phyloP scores from a whole-genome alignment of 2,113 vertebrate genomes.

The cat (Felis catus) region DNA sequence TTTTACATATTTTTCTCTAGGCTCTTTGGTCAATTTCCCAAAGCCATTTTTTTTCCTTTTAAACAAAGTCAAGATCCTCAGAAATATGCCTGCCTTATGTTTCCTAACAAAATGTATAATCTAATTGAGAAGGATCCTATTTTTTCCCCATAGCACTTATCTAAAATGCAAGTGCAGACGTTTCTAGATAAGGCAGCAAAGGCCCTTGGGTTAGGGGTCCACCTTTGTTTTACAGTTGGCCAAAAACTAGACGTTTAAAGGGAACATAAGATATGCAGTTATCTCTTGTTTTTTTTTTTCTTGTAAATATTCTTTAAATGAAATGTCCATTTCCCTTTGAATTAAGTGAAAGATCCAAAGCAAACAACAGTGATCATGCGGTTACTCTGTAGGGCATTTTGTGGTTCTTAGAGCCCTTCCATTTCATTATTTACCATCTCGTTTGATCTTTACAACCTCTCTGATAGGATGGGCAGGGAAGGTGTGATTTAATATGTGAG shows the following conservation, averaged over 20 bases:
- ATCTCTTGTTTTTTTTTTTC: neutral
- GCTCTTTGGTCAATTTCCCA: constrained; percentile 20
- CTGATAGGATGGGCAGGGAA: neutral
- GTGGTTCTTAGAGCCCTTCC: neutral
- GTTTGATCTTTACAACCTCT: neutral
- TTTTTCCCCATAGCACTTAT: neutral
- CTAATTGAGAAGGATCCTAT: neutral
- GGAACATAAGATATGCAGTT: neutral
- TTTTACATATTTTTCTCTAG: constrained; percentile 6
- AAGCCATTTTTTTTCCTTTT: neutral
- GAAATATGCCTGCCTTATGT: constrained; percentile 47
- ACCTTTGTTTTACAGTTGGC: neutral
- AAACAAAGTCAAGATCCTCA: constrained; percentile 17
- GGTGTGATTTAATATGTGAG: neutral
- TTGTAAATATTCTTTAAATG: neutral
- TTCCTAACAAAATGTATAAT: constrained; percentile 34
- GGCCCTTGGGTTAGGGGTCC: neutral
- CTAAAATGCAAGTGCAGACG: neutral
- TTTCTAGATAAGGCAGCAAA: neutral
- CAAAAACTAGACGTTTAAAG: neutral
- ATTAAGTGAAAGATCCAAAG: neutral
- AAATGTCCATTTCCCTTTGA: neutral
- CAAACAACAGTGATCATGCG: neutral
- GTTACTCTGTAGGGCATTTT: neutral
- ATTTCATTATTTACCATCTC: neutral